Evolutionary conservation across 2,888 invertebrate genomes (phyloP).

Genomic region (Parnassius glacialis): DNA sequence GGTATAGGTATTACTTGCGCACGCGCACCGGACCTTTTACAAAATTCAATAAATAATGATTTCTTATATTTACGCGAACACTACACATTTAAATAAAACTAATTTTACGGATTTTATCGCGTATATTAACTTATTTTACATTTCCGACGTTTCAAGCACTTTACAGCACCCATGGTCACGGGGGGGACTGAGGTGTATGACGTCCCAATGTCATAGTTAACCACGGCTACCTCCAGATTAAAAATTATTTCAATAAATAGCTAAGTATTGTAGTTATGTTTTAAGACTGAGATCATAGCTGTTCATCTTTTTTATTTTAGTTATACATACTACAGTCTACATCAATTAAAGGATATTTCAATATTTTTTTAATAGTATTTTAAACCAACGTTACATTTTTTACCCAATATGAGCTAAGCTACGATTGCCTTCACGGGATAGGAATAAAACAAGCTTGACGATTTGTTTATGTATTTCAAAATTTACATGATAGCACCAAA

Average conservation of each 20-base stretch:
- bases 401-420: neutral
- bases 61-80: too few species aligned
- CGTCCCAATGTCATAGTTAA: too few species aligned
- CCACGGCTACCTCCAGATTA: too few species aligned
- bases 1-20: slow-evolving; percentile 52
- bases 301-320: slow-evolving; percentile 2
- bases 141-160: too few species aligned
- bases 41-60: neutral
- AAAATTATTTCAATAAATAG: neutral
- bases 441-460: slow-evolving; percentile 71
- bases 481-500: slow-evolving; percentile 40
- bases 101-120: too few species aligned
- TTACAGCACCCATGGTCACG: too few species aligned
- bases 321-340: too few species aligned
- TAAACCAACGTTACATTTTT: neutral
- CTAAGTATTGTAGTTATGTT: neutral
- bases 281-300: slow-evolving; percentile 11
- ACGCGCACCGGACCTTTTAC: slow-evolving; percentile 67
- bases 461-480: slow-evolving; percentile 64
- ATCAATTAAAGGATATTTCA: too few species aligned
- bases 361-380: too few species aligned
- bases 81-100: too few species aligned
- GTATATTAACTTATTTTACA: too few species aligned
- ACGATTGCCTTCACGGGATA: slow-evolving; percentile 35
- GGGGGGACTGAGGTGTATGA: too few species aligned